Conservation (phyloP, 2,113 vertebrate species). For the Neopipo cinnamomea region DNA sequence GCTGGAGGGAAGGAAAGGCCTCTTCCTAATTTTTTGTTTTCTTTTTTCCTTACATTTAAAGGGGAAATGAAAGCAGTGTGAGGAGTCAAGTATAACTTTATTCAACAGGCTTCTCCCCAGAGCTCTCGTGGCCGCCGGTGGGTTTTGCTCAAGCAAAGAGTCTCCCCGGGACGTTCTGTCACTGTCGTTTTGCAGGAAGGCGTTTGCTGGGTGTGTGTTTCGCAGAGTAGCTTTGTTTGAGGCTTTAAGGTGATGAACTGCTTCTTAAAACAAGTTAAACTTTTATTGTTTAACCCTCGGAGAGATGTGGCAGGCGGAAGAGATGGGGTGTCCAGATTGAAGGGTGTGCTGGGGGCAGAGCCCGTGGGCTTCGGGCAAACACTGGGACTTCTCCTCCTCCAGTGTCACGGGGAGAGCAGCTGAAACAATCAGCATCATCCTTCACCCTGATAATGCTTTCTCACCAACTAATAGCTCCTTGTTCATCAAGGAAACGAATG, state of each 20-base stretch:
- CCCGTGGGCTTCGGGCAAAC: neutral
- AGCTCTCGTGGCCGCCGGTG: neutral
- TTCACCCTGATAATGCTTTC: slow-evolving; percentile 73
- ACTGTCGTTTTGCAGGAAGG: neutral
- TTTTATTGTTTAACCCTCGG: neutral
- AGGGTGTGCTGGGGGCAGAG: neutral
- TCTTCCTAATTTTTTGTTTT: too few species aligned
- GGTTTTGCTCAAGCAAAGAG: neutral
- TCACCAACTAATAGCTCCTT: slow-evolving; percentile 75
- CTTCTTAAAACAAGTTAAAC: neutral
- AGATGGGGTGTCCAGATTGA: neutral
- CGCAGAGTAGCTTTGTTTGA: neutral
- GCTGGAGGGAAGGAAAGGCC: neutral
- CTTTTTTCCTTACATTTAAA: neutral
- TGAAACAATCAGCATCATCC: slow-evolving; percentile 61
- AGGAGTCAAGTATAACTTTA: neutral
- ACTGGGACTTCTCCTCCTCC: neutral
- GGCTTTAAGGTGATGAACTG: neutral
- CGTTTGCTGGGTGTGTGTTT: neutral
- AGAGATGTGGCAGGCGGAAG: neutral
- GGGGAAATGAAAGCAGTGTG: neutral
- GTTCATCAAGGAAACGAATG: slow-evolving; percentile 82
- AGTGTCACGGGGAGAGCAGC: slow-evolving; percentile 44
- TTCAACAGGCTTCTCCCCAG: neutral
- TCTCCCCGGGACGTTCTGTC: neutral